phyloP scores from a whole-genome alignment of 2,113 vertebrate genomes.

The Mystacornis crossleyi region DNA sequence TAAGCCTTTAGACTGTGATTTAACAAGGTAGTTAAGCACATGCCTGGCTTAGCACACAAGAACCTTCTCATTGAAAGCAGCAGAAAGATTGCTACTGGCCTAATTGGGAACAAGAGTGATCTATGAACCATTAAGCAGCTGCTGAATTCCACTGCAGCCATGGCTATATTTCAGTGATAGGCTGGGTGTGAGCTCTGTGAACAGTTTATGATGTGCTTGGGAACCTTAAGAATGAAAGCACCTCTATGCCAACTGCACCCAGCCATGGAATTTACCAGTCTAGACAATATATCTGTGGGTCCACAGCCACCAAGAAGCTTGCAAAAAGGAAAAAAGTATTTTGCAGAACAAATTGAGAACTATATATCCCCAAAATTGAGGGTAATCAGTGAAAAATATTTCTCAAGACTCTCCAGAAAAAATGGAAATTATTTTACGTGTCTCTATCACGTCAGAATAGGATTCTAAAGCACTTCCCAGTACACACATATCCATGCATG shows the following conservation, averaged over 20 bases:
- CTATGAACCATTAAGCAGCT: constrained; percentile 32
- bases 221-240: constrained; percentile 3
- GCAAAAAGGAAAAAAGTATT: not conserved
- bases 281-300: not conserved
- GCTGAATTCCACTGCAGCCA: not conserved
- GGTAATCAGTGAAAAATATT: not conserved
- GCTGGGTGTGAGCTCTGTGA: not conserved
- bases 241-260: not conserved
- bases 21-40: constrained; percentile 39
- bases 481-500: not conserved
- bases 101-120: not conserved
- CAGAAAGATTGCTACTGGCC: constrained; percentile 22
- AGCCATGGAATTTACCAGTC: not conserved
- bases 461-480: not conserved
- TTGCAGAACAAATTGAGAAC: not conserved
- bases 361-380: not conserved
- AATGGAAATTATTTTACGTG: not conserved
- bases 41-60: not conserved
- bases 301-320: not conserved
- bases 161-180: not conserved
- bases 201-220: not conserved
- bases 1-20: constrained; percentile 33
- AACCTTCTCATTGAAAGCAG: not conserved
- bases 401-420: not conserved
- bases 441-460: not conserved